Percentiles rank a stretch among this genome's conserved stretches.
Conservation (phyloP, 2,888 invertebrate species). For the Andrena minutula region DNA sequence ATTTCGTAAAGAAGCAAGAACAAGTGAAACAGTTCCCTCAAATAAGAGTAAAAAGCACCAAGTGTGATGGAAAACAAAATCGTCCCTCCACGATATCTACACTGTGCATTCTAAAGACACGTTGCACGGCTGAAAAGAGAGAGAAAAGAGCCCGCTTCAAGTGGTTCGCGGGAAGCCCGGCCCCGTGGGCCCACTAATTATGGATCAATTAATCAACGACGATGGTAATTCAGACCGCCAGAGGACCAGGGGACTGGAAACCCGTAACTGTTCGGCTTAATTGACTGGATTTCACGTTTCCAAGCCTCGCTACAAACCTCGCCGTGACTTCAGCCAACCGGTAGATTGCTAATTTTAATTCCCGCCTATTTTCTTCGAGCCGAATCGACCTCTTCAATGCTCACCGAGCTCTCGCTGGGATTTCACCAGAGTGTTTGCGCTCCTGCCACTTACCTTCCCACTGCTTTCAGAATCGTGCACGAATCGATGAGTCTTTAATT, state of each 20-base stretch:
- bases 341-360: conserved; percentile 38
- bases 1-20: neutral
- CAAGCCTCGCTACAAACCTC: conserved; percentile 23
- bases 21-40: no score
- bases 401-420: conserved; percentile 5
- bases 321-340: conserved; percentile 20
- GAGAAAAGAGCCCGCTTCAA: conserved; percentile 3
- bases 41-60: neutral
- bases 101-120: neutral
- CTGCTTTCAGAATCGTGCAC: neutral
- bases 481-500: conserved; percentile 24
- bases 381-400: conserved; percentile 18
- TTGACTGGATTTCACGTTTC: conserved; percentile 41
- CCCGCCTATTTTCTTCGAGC: conserved; percentile 21
- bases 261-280: conserved; percentile 40
- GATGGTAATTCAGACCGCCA: neutral
- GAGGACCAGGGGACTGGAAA: neutral
- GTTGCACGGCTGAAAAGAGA: neutral
- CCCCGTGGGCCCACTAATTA: conserved; percentile 27
- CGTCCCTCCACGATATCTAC: no score
- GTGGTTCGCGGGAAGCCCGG: neutral
- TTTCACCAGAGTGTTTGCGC: neutral
- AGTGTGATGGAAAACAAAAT: neutral
- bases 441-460: neutral
- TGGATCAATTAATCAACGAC: conserved; percentile 45